phyloP scores from a whole-genome alignment of 2,888 invertebrate genomes.

The Cecidostiba fungosa region DNA sequence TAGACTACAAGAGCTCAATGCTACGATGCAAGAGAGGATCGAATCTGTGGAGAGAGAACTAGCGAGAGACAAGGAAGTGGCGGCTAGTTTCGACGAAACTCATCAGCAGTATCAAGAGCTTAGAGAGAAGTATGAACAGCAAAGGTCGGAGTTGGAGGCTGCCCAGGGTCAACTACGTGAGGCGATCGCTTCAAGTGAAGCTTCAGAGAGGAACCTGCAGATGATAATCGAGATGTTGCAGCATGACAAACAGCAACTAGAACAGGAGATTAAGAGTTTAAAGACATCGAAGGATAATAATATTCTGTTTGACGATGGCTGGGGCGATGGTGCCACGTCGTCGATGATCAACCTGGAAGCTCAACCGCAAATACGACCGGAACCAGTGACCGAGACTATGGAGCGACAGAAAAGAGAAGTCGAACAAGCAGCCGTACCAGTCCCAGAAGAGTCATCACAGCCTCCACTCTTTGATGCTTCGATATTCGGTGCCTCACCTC shows the following conservation, averaged over 20 bases:
- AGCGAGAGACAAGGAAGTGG: constrained; percentile 63
- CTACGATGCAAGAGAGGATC: constrained; percentile 79
- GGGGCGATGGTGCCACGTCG: constrained; percentile 5
- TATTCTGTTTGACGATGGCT: constrained; percentile 19
- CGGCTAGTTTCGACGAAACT: constrained; percentile 67
- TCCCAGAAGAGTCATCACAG: constrained; percentile 9
- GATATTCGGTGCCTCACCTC: constrained; percentile 68
- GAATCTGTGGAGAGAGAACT: constrained; percentile 70
- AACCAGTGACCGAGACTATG: constrained; percentile 19
- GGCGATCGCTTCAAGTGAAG: constrained; percentile 80
- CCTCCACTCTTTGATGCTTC: constrained; percentile 74
- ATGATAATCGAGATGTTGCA: constrained; percentile 77
- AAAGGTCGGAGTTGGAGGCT: constrained; percentile 81
- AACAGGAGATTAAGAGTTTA: constrained; percentile 71
- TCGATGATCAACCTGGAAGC: background rate
- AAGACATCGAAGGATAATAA: constrained; percentile 62
- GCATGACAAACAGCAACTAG: constrained; percentile 74
- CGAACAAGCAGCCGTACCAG: constrained; percentile 15
- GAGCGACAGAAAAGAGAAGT: constrained; percentile 46
- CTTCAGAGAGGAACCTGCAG: constrained; percentile 81
- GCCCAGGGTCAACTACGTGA: constrained; percentile 79
- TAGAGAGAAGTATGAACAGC: constrained; percentile 57
- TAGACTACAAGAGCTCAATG: constrained; percentile 80
- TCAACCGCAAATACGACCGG: background rate
- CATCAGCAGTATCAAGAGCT: constrained; percentile 65